phyloP scores from a whole-genome alignment of 1,140 invertebrate species.

The Galendromus occidentalis region DNA sequence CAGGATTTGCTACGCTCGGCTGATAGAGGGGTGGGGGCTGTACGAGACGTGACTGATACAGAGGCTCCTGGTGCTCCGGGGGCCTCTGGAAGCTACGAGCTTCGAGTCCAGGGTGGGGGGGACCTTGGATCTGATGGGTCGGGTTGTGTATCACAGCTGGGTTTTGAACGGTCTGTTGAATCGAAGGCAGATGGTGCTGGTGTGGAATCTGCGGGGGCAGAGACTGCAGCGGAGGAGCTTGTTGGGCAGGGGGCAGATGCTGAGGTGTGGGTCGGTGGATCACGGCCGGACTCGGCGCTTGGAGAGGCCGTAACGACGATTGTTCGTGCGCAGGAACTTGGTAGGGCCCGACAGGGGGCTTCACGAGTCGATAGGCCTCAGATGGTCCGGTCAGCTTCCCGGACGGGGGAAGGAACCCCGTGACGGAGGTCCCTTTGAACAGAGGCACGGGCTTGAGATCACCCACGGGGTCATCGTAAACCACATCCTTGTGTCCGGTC shows the following conservation, averaged over 20 bases:
- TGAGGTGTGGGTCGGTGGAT: not conserved
- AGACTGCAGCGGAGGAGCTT: not conserved
- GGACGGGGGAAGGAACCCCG: not conserved
- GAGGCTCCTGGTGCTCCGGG: not conserved
- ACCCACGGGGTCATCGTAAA: slow-evolving; percentile 2
- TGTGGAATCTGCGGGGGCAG: no score
- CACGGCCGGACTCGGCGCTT: not conserved
- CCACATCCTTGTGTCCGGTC: not conserved
- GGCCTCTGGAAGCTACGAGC: not conserved
- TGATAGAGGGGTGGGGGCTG: not conserved
- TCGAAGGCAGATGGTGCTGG: no score
- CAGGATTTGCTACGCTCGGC: not conserved
- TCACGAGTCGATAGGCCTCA: not conserved
- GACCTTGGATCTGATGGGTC: not conserved
- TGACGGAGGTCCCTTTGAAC: not conserved
- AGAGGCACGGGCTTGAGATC: slow-evolving; percentile 10
- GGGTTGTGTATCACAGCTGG: not conserved
- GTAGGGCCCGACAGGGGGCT: not conserved
- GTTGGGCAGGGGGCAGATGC: not conserved
- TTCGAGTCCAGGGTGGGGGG: not conserved
- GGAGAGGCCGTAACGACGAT: not conserved
- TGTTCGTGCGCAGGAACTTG: not conserved
- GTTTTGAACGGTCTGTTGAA: no score
- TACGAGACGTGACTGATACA: not conserved
- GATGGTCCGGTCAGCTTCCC: not conserved